phyloP scores from a whole-genome alignment of 2,113 vertebrate species.

The Bos indicus region DNA sequence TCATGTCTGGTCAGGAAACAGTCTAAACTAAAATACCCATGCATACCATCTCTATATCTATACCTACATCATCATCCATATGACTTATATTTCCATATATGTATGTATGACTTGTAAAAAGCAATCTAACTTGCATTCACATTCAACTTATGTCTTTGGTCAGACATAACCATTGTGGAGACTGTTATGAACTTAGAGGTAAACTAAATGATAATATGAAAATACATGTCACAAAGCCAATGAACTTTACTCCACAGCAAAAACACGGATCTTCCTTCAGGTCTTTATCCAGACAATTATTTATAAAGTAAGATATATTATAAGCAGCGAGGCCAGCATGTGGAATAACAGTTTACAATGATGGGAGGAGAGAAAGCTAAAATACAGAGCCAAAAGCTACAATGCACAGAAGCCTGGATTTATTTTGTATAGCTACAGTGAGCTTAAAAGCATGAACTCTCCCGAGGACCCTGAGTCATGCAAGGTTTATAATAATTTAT shows the following conservation, averaged over 20 bases:
- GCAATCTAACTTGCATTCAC: background rate
- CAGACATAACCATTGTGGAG: background rate
- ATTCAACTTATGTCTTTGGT: background rate
- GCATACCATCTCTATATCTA: background rate
- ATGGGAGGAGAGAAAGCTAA: slow-evolving; percentile 21
- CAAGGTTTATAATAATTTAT: slow-evolving; percentile 33
- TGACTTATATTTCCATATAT: slow-evolving; percentile 16
- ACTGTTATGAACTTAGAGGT: background rate
- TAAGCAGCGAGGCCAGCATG: slow-evolving; percentile 28
- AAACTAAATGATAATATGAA: slow-evolving; percentile 19
- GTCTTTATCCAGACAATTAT: slow-evolving; percentile 43
- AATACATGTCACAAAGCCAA: background rate
- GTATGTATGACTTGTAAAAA: background rate
- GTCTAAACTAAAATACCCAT: background rate
- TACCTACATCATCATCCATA: background rate
- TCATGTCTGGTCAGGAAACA: background rate
- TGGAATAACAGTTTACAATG: slow-evolving; percentile 27
- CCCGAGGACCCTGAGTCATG: background rate
- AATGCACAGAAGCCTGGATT: slow-evolving; percentile 29
- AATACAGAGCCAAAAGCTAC: slow-evolving; percentile 10
- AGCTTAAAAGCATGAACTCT: background rate
- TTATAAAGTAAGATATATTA: slow-evolving; percentile 53
- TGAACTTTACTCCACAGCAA: background rate
- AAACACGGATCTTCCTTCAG: background rate
- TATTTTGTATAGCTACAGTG: background rate